Evolutionary conservation across 30 jellyfish, hydroid and myxozoan species (phyloP), one percentile per base, ranked within the genome.

Genomic region (Phacellophora camtschatica): DNA sequence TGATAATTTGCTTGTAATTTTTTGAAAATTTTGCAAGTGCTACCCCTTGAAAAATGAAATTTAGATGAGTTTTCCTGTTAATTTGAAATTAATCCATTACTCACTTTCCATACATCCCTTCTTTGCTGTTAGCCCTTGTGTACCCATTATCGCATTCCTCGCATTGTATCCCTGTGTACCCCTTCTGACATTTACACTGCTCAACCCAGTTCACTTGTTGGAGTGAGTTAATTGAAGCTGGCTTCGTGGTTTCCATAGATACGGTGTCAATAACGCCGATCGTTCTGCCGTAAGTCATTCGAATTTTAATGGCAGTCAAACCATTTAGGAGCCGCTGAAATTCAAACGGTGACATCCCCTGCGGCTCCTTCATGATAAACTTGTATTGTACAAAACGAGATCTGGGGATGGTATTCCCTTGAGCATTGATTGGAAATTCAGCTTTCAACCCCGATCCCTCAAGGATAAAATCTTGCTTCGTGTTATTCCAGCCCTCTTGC

Each of bases 401-500:
- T 42, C 49, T 59, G 1, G 98, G 98, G 22, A 29, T 55, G 5
- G 42, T 66, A 65, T 92, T 92, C 16, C 89, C 92, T 55, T 81
- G 96, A 1, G 86, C 88, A n/a, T 92, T 77, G 19, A 85, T 72
- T 12, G 89, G 91, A 45, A 32, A 92, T 48, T 96, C 83, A 6
- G 96, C 98, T 22, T 81, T 72, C 22, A 84, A 55, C 11, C 96
- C 98, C 0, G 96, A 89, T 20, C 98, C 98, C 68, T 92, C 98
- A 41, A 92, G 70, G 49, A 92, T 92, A 55, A 92, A 77, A 49
- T 92, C 98, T 20, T 45, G 61, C 51, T 45, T 61, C 22, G 68
- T 74, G 29, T 64, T 58, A 51, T 86, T 58, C 74, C 87, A 69
- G 1, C 95, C 86, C 22, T 61, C 63, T 45, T 62, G 70, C 15